Conservation (phyloP, 2,888 invertebrate species). For the Petrophora chlorosata region DNA sequence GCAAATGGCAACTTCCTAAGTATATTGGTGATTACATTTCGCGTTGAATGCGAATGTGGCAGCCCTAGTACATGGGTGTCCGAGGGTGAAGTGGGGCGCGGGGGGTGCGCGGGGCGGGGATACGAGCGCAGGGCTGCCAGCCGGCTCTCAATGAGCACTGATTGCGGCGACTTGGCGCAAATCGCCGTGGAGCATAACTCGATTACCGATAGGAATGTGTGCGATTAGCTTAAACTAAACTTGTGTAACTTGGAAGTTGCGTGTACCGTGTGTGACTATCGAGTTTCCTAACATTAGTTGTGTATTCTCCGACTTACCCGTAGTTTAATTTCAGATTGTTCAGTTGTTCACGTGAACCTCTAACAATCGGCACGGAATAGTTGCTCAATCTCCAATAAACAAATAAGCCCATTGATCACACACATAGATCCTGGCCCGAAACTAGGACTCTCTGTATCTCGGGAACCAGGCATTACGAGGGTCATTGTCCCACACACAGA, state of each 20-base stretch:
- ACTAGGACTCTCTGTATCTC: too few relatives aligned
- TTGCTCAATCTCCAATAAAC: not conserved
- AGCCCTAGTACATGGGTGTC: too few relatives aligned
- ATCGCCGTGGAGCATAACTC: constrained; percentile 41
- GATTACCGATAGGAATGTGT: constrained; percentile 42
- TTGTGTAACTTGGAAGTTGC: constrained; percentile 15
- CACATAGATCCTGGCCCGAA: too few relatives aligned
- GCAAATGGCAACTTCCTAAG: constrained; percentile 29
- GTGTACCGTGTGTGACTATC: constrained; percentile 8
- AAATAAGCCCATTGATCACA: too few relatives aligned
- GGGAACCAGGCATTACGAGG: too few relatives aligned
- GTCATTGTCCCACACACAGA: too few relatives aligned
- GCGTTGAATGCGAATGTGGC: constrained; percentile 39
- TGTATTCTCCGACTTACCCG: constrained; percentile 12
- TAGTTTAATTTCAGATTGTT: constrained; percentile 8
- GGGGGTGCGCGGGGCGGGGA: constrained; percentile 7
- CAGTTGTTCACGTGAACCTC: constrained; percentile 1
- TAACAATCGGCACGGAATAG: constrained; percentile 4
- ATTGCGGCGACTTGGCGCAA: constrained; percentile 43
- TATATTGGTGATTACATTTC: constrained; percentile 43
- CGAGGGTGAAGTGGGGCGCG: not conserved
- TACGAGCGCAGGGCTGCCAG: constrained; percentile 16
- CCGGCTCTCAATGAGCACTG: constrained; percentile 49
- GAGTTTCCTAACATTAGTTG: constrained; percentile 9
- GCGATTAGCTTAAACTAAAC: constrained; percentile 41